These are phyloP conservation scores for Nothoprocta pentlandii DNA, from an alignment of 2,113 vertebrate genomes.

Conservation along the genomic window DNA sequence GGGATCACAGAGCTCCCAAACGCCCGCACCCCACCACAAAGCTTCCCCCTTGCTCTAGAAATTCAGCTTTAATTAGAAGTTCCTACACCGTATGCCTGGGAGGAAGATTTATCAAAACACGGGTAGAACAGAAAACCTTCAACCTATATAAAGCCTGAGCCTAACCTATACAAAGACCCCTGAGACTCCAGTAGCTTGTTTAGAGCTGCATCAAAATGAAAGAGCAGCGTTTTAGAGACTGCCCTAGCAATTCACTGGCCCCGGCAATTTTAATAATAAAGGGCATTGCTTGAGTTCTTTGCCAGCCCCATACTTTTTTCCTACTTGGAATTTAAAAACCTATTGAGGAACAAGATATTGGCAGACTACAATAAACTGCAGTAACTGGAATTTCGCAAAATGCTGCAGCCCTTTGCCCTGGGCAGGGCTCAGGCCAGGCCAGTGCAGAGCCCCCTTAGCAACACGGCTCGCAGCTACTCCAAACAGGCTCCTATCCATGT, in stretches of 20 bases:
- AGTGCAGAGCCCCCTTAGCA: not conserved
- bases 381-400: not conserved
- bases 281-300: not conserved
- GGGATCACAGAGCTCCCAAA: not conserved
- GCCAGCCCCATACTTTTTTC: not conserved
- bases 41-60: constrained; percentile 19
- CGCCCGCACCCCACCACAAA: not conserved
- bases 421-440: not conserved
- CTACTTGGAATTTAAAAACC: not conserved
- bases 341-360: not conserved
- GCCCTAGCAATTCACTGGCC: not conserved
- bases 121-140: not conserved
- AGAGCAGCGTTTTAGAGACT: constrained; percentile 10
- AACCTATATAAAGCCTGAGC: constrained; percentile 18
- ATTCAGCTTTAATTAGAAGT: constrained; percentile 38
- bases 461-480: accelerated
- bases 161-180: not conserved
- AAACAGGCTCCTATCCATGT: not conserved
- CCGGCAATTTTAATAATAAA: not conserved
- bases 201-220: not conserved
- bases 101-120: constrained; percentile 47
- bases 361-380: not conserved
- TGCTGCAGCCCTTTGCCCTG: accelerated
- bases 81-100: constrained; percentile 21
- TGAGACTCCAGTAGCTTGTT: not conserved